Base-by-base conservation (phyloP, 1,140 invertebrate species). In the Dufourea novaeangliae region DNA sequence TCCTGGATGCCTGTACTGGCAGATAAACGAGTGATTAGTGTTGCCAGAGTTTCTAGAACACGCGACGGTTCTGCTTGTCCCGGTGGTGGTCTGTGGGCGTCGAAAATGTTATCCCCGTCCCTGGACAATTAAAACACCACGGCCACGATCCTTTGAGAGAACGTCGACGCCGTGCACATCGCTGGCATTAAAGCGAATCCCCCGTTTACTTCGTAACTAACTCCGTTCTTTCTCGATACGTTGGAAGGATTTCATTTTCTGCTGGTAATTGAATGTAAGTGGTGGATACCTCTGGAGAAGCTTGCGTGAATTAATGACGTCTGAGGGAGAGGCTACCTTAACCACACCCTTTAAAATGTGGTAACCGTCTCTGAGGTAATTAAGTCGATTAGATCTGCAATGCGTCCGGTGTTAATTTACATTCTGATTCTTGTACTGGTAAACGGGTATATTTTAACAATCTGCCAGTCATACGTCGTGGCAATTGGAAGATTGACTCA, bases 1-100 rank as follows among this genome's bases (percentile, higher is more conserved):
- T 80, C 63, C 57, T 80, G 71, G 71, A 71, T 67, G 3, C 57
- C 67, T 41, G 20, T 63, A 41, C 22, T 29, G 27, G 37, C 78
- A 80, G 82, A 72, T 64, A 79, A 73, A 74, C 37, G 70, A 32
- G 71, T 59, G 72, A 82, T 82, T 82, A 82, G 59, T 52, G 78
- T 59, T 44, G 50, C 20, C 32, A 57, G 61, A 20, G 68, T 73
- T 72, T 83, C 80, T 84, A 79, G 77, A 75, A 84, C 76, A 70
- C 56, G n/a, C 63, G 25, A 44, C 62, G 25, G 25, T 66, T 32
- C 44, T 25, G 39, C 32, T 20, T 34, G 57, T 22, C 22, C 12
- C 8, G 27, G 59, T 17, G 39, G n/a, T n/a, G n/a, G n/a, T 20
- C 57, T 27, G 74, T 77, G 74, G 74, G 67, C 74, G 74, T 62